Conservation (phyloP, 2,113 vertebrate species). For the Lipotes vexillifer region DNA sequence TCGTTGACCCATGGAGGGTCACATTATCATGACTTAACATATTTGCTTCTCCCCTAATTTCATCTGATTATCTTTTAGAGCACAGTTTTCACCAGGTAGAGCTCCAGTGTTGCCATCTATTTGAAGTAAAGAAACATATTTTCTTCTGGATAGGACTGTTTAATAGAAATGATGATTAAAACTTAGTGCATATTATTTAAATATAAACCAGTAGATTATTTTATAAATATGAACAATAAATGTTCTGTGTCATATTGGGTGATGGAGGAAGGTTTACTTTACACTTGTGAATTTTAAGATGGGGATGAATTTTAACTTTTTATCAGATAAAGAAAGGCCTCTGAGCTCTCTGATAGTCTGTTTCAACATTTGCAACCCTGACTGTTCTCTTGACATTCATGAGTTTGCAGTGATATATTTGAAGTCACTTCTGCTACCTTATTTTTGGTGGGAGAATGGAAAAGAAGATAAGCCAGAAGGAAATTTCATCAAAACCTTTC, state of each 20-base stretch:
- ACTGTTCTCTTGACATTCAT: background rate
- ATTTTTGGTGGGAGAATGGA: background rate
- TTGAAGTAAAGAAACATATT: background rate
- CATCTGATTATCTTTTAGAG: background rate
- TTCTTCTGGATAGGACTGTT: background rate
- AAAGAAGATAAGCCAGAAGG: background rate
- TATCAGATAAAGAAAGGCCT: background rate
- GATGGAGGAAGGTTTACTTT: background rate
- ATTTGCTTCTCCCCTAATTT: background rate
- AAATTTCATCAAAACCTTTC: slow-evolving; percentile 17
- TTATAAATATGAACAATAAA: background rate
- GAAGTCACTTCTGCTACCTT: background rate
- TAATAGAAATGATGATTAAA: background rate
- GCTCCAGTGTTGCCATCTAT: background rate
- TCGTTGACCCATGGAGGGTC: background rate
- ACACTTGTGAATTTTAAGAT: background rate
- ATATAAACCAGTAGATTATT: background rate
- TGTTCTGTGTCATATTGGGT: background rate
- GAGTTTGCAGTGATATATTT: background rate
- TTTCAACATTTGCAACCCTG: background rate
- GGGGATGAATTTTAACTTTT: background rate
- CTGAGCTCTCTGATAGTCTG: background rate
- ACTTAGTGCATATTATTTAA: background rate
- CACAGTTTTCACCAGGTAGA: background rate
- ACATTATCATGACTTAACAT: background rate